Evolutionary conservation across 35 echinoderm and acorn worm genomes (phyloP).

Genomic region (Apostichopus californicus): DNA sequence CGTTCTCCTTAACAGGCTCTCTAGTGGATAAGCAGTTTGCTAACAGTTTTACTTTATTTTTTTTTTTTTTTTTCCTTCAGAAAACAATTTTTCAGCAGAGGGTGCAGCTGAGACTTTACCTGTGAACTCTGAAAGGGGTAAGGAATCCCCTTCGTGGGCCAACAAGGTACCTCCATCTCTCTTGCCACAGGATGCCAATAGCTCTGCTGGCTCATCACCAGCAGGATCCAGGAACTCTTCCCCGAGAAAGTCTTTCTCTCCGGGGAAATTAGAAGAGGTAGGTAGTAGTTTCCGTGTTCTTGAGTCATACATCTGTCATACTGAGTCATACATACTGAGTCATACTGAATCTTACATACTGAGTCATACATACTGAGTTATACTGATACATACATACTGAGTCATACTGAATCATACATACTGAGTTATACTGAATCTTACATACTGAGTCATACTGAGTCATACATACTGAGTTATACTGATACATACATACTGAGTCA

Average conservation of each 20-base stretch:
- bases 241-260: constrained; percentile 37
- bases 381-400: too few relatives aligned
- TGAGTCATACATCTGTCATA: too few relatives aligned
- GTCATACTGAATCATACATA: too few relatives aligned
- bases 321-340: too few relatives aligned
- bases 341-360: too few relatives aligned
- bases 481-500: too few relatives aligned
- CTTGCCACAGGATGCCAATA: not conserved
- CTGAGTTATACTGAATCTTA: too few relatives aligned
- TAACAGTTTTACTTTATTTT: not conserved
- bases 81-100: not conserved
- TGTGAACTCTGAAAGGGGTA: not conserved
- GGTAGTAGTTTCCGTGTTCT: not conserved
- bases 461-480: not conserved
- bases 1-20: too few relatives aligned
- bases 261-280: constrained; percentile 37
- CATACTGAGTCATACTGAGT: too few relatives aligned
- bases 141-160: constrained; percentile 32
- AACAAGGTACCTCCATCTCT: constrained; percentile 49
- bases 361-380: too few relatives aligned
- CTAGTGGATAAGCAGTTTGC: too few relatives aligned
- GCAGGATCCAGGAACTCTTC: constrained; percentile 39
- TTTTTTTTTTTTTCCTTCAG: not conserved
- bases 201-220: constrained; percentile 31
- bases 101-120: constrained; percentile 22